Conservation (phyloP, 2,113 vertebrate genomes). For the Corythaeola cristata region DNA sequence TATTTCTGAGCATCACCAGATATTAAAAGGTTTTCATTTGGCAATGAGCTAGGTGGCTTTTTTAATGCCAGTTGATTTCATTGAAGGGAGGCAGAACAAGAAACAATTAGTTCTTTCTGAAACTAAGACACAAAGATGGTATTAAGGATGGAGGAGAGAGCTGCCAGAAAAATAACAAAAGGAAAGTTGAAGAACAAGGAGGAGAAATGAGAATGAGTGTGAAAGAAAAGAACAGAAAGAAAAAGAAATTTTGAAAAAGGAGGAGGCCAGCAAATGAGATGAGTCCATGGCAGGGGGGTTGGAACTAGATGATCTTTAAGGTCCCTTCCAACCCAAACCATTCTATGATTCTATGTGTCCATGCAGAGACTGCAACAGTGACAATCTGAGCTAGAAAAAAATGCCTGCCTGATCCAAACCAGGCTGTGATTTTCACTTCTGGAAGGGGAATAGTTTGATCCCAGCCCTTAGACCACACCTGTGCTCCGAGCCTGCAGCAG, state of each 20-base stretch:
- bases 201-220: background rate
- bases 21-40: conserved; percentile 48
- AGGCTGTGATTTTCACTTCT: background rate
- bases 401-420: background rate
- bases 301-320: no score
- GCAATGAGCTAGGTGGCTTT: background rate
- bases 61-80: conserved; percentile 23
- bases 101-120: background rate
- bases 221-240: background rate
- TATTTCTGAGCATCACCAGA: conserved; percentile 21
- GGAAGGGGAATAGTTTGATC: background rate
- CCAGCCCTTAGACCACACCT: background rate
- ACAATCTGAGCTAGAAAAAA: background rate
- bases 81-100: conserved; percentile 23
- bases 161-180: background rate
- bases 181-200: background rate
- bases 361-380: background rate
- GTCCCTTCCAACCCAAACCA: no score
- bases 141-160: background rate
- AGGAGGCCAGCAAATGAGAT: no score
- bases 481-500: background rate
- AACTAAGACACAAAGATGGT: background rate
- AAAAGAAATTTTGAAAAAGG: background rate
- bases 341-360: no score
- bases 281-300: background rate